These are phyloP conservation scores for Onychostruthus taczanowskii DNA, from an alignment of 2,113 vertebrate genomes.

Conservation along the genomic window DNA sequence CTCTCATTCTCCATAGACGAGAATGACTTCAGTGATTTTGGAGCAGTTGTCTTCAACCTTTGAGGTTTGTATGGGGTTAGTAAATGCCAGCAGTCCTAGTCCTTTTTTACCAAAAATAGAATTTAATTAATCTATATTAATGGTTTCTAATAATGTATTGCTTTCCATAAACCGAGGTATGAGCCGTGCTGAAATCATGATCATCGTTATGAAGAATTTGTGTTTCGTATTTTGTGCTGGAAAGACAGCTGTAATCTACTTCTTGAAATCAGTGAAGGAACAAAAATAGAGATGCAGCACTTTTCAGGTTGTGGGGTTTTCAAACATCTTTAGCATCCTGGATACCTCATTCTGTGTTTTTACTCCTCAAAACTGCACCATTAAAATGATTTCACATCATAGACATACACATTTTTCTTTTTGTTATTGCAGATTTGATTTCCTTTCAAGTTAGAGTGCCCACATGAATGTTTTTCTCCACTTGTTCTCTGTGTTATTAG, in stretches of 20 bases:
- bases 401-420: background rate
- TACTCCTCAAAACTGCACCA: background rate
- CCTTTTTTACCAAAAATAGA: background rate
- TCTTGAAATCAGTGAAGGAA: background rate
- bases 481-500: background rate
- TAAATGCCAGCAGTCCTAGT: background rate
- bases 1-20: fast-evolving
- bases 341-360: background rate
- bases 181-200: background rate
- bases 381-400: background rate
- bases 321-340: background rate
- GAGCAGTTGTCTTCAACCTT: background rate
- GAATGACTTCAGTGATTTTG: background rate
- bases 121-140: background rate
- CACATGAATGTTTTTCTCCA: background rate
- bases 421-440: background rate
- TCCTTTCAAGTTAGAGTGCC: background rate
- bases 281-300: background rate
- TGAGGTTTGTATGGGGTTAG: background rate
- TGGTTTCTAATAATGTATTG: background rate
- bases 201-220: background rate
- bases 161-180: background rate
- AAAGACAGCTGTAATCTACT: background rate
- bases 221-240: background rate
- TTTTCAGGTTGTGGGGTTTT: background rate